These are phyloP conservation scores for Augochlora pura DNA, from an alignment of 1,140 invertebrate genomes.

Conservation along the genomic window DNA sequence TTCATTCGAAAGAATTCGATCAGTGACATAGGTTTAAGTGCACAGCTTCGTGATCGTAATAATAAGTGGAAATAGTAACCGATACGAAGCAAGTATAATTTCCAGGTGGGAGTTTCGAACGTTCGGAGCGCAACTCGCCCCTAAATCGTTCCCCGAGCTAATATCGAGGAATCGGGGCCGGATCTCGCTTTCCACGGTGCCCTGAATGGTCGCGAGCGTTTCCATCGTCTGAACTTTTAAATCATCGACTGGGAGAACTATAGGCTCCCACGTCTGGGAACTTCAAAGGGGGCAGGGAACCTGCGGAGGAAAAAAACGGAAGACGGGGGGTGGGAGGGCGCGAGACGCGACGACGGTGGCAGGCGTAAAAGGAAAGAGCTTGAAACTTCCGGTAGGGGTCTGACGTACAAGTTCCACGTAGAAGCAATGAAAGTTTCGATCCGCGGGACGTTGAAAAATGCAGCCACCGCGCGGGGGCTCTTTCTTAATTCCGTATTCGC, in stretches of 20 bases:
- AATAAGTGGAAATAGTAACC: too few relatives aligned
- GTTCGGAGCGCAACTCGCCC: too few relatives aligned
- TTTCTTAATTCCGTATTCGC: slow-evolving; percentile 59
- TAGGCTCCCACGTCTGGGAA: slow-evolving; percentile 25
- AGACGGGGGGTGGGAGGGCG: background rate
- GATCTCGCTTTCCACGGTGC: background rate
- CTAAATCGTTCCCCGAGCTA: too few relatives aligned
- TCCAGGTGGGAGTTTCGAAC: too few relatives aligned
- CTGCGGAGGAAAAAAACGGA: too few relatives aligned
- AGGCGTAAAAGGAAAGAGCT: slow-evolving; percentile 10
- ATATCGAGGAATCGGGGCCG: background rate
- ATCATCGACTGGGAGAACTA: slow-evolving; percentile 29
- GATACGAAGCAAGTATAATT: too few relatives aligned
- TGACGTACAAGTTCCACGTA: slow-evolving; percentile 26
- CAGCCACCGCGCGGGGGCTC: slow-evolving; percentile 34
- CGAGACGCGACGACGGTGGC: too few relatives aligned
- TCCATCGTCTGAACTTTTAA: slow-evolving; percentile 3
- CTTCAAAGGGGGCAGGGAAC: slow-evolving; percentile 11
- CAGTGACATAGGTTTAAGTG: too few relatives aligned
- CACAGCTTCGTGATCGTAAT: too few relatives aligned
- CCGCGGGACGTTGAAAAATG: slow-evolving; percentile 57
- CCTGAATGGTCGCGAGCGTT: background rate
- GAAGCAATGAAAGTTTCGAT: slow-evolving; percentile 61
- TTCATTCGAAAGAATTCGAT: too few relatives aligned
- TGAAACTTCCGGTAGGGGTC: slow-evolving; percentile 30